Evolutionary conservation across 2,888 invertebrate species (phyloP), one percentile per base, ranked within the genome.

Genomic region (Drosophila birchii): DNA sequence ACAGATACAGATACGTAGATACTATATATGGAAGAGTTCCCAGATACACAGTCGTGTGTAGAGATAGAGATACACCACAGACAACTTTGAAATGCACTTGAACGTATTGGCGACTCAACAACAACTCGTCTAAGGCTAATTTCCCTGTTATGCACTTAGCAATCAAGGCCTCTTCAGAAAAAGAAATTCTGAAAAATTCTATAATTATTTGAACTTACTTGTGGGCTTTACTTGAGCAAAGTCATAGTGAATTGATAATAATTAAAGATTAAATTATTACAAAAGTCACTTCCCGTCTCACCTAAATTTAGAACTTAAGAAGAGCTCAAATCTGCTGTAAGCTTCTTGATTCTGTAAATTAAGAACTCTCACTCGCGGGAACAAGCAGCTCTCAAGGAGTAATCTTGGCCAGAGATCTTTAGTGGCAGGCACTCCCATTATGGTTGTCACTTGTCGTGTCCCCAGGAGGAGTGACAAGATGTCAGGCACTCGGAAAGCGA

Each of bases 21-120:
- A 47, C 29, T 29, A 29, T 29, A 29, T 29, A 29, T 26, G 5
- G 68, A 26, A n/a, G 14, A 23, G 7, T 16, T 7, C 14, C 14
- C 23, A 44, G 45, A 45, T 26, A 26, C 16, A 26, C 29, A 11
- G 45, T 1, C 45, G 45, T 45, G 26, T 26, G 5, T 11, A n/a
- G 14, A 53, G 51, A 53, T 23, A 53, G 11, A 53, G 36, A 51
- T 51, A 51, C 20, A 14, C 47, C 41, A 69, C 38, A 69, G 79
- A 68, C 74, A 86, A 82, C 79, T 86, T 79, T 83, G 78, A 86
- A 84, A 88, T 86, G 84, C 84, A 86, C 84, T 84, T 80, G 81
- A 86, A 56, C 38, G 49, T 75, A 73, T 75, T 73, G 67, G 44
- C 53, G 41, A 43, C 45, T 53, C 41, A 23, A 61, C 11, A 62